phyloP scores from a whole-genome alignment of 2,797 vertebrate species.

The Malurus splendens region DNA sequence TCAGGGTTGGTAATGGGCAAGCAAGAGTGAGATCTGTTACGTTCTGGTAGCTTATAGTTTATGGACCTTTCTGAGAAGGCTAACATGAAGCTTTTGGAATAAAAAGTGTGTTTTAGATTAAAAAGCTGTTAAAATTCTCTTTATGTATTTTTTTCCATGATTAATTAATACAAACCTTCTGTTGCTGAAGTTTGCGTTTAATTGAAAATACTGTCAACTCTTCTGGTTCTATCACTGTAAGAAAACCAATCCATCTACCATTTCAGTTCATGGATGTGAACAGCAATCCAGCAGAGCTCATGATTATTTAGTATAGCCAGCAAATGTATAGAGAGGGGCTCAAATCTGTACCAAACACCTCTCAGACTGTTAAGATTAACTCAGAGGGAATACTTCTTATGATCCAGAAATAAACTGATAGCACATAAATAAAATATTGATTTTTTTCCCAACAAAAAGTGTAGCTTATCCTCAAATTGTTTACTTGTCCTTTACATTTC shows the following conservation, averaged over 20 bases:
- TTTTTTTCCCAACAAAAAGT: constrained; percentile 74
- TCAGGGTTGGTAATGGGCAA: constrained; percentile 76
- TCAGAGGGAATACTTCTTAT: constrained; percentile 69
- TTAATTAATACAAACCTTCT: constrained; percentile 71
- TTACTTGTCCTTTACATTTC: constrained; percentile 86
- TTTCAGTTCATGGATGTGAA: constrained; percentile 65
- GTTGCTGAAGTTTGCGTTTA: constrained; percentile 60
- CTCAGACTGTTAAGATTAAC: constrained; percentile 67
- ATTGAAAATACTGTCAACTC: constrained; percentile 73
- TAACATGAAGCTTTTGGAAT: constrained; percentile 71
- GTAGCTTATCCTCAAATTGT: constrained; percentile 83
- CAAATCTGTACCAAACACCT: constrained; percentile 71
- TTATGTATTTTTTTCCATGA: constrained; percentile 59
- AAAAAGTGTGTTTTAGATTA: constrained; percentile 68
- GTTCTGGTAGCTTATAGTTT: constrained; percentile 69
- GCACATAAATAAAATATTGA: constrained; percentile 82
- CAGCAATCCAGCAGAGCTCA: constrained; percentile 69
- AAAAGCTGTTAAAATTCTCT: constrained; percentile 71
- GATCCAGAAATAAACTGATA: constrained; percentile 76
- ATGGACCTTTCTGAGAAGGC: constrained; percentile 71
- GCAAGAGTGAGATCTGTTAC: constrained; percentile 72
- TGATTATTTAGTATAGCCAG: constrained; percentile 71
- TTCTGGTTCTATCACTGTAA: constrained; percentile 66
- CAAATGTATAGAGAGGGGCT: constrained; percentile 62
- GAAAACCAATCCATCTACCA: constrained; percentile 61